These are phyloP conservation scores for Pteronotus mesoamericanus DNA, from an alignment of 2,797 vertebrate genomes.

Conservation along the genomic window DNA sequence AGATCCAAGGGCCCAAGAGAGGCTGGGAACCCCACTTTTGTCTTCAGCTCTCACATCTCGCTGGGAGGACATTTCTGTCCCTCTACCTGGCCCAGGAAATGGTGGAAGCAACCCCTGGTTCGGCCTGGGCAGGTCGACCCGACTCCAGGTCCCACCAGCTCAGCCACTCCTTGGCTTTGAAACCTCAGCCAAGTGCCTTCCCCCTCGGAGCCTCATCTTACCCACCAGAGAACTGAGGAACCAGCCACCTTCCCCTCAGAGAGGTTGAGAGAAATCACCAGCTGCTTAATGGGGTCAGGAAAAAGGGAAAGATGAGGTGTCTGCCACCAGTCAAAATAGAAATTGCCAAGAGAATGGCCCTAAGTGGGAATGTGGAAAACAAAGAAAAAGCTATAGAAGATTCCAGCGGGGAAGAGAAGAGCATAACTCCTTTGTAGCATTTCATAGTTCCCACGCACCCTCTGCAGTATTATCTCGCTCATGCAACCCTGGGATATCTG, in stretches of 20 bases:
- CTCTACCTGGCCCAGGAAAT: not conserved
- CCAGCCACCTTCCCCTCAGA: not conserved
- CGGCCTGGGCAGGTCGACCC: not conserved
- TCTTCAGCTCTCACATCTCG: not conserved
- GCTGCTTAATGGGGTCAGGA: not conserved
- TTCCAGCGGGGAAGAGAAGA: not conserved
- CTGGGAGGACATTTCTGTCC: not conserved
- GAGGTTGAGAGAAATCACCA: not conserved
- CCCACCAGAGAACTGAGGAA: not conserved
- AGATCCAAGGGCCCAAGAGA: not conserved
- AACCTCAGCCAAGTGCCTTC: not conserved
- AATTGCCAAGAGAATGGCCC: not conserved
- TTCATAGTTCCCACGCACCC: constrained; percentile 16
- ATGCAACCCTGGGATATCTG: constrained; percentile 9
- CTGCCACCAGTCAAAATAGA: not conserved
- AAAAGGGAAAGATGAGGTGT: not conserved
- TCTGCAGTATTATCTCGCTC: not conserved
- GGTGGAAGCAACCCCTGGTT: not conserved
- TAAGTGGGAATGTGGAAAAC: not conserved
- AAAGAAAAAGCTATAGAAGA: not conserved
- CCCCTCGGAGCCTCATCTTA: not conserved
- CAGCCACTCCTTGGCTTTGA: not conserved
- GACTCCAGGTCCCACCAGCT: not conserved
- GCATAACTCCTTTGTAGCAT: constrained; percentile 23
- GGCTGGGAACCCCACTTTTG: not conserved